Evolutionary conservation across 2,113 vertebrate species (phyloP).

Genomic region (Eurypyga helias): DNA sequence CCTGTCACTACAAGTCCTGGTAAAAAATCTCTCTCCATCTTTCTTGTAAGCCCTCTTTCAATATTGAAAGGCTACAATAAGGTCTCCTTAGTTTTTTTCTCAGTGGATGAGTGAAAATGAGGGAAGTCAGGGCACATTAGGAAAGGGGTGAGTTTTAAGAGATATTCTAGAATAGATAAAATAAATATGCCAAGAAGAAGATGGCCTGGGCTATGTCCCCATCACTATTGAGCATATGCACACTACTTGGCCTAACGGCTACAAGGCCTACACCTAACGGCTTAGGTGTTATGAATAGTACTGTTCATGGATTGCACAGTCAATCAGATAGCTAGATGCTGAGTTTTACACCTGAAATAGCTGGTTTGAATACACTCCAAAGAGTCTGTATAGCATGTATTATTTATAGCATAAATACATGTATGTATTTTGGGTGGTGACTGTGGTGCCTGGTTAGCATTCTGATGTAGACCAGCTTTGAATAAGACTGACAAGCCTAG

Average conservation of each 20-base stretch:
- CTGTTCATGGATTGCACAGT: not conserved
- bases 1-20: not conserved
- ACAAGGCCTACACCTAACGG: too few species aligned
- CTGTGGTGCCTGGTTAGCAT: not conserved
- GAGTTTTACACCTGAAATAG: not conserved
- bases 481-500: not conserved
- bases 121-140: not conserved
- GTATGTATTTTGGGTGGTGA: not conserved
- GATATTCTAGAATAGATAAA: not conserved
- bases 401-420: not conserved
- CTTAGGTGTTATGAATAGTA: not conserved
- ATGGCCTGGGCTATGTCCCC: not conserved
- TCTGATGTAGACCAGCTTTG: not conserved
- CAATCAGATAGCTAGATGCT: not conserved
- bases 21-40: not conserved
- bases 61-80: not conserved
- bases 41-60: not conserved
- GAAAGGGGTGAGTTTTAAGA: not conserved
- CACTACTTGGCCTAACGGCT: not conserved
- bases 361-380: not conserved
- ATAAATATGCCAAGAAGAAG: not conserved
- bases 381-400: not conserved
- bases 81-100: not conserved
- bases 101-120: not conserved
- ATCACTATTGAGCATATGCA: fast-evolving